A percentile compares a stretch with the other conserved stretches of the same genome.
phyloP scores from a whole-genome alignment of 2,797 vertebrate species.

The Glyptemys insculpta region DNA sequence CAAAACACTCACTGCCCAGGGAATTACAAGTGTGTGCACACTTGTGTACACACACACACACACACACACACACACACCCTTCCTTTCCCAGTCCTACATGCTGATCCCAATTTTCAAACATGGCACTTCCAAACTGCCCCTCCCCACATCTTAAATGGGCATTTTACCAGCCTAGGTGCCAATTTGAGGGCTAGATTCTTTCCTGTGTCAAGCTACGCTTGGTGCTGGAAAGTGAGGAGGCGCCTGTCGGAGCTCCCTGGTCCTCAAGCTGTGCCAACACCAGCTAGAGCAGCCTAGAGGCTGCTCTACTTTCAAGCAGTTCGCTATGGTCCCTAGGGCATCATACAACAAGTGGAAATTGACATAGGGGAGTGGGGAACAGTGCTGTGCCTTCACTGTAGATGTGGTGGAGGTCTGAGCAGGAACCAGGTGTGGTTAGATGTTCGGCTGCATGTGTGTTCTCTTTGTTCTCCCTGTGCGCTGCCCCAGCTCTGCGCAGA shows the following conservation, averaged over 20 bases:
- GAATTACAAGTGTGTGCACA: background rate
- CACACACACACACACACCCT: background rate
- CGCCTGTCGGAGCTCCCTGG: background rate
- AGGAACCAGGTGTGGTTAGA: background rate
- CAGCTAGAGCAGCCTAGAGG: background rate
- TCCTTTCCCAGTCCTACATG: background rate
- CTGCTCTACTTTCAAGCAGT: background rate
- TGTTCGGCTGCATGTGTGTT: too few species aligned
- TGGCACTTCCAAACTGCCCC: background rate
- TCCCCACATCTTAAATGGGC: background rate
- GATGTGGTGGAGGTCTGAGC: background rate
- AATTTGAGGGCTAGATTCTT: background rate
- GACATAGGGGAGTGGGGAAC: background rate
- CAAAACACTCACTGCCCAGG: background rate
- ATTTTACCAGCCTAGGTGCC: background rate
- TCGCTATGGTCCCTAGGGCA: background rate
- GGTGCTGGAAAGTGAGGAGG: background rate
- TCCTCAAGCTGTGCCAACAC: background rate
- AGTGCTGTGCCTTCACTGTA: background rate
- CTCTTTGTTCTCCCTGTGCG: too few species aligned
- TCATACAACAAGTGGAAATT: background rate
- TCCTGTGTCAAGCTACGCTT: background rate
- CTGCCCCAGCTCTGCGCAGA: too few species aligned
- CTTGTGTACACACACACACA: too few species aligned
- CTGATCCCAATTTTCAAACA: background rate